Percentiles rank a stretch among this genome's conserved stretches.
Conservation (phyloP, 2,888 invertebrate species). For the Pheosia tremula region DNA sequence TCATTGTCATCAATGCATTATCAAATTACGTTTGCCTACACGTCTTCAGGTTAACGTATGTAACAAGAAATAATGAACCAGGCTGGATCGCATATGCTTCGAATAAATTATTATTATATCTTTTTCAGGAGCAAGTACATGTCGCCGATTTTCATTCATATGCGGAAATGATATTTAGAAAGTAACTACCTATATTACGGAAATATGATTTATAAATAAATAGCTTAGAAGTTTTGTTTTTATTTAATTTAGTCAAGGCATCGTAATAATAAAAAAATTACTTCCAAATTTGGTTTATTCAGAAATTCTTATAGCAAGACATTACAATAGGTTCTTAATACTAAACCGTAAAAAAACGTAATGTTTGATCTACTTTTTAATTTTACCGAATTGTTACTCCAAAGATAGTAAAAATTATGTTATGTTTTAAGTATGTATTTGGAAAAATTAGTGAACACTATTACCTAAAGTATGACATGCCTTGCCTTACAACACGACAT, state of each 20-base stretch:
- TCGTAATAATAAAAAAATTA: conserved; percentile 38
- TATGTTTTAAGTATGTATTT: conserved; percentile 9
- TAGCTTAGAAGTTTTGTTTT: neutral
- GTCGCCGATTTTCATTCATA: conserved; percentile 86
- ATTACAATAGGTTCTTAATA: conserved; percentile 66
- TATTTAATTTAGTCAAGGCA: neutral
- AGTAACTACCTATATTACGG: conserved; percentile 17
- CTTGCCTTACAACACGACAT: conserved; percentile 8
- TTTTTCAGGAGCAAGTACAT: conserved; percentile 88
- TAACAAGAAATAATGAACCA: no score
- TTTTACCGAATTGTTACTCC: conserved; percentile 11
- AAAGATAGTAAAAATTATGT: neutral
- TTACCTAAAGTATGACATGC: conserved; percentile 7
- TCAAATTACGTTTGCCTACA: no score
- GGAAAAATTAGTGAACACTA: conserved; percentile 22
- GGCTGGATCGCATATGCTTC: no score
- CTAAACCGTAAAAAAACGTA: conserved; percentile 60
- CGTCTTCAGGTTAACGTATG: no score
- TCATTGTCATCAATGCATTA: no score
- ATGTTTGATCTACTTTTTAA: conserved; percentile 37
- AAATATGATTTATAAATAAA: neutral
- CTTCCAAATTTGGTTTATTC: conserved; percentile 72
- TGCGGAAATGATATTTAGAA: conserved; percentile 70
- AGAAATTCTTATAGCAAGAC: conserved; percentile 65
- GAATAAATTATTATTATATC: conserved; percentile 17